A percentile compares a stretch with the other conserved stretches of the same genome.
These are phyloP conservation scores for Tenualosa ilisha DNA, from an alignment of 2,797 vertebrate species.

Conservation along the genomic window DNA sequence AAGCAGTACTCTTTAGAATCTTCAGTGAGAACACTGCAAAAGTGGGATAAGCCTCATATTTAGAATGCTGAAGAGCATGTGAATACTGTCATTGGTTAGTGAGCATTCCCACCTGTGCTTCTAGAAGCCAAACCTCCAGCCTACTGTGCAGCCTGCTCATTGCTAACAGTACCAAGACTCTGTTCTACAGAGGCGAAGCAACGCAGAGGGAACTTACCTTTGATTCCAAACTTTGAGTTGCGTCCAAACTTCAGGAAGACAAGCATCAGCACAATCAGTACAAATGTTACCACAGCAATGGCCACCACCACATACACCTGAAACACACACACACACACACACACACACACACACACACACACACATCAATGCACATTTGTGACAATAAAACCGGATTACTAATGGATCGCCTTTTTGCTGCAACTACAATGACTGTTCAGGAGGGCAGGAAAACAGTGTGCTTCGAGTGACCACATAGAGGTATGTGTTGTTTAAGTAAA, in stretches of 20 bases:
- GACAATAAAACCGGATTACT: no score
- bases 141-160: not conserved
- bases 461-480: not conserved
- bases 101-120: not conserved
- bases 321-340: constrained; percentile 10
- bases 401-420: no score
- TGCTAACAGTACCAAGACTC: not conserved
- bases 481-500: no score
- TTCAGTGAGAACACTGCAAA: no score
- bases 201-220: constrained; percentile 84
- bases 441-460: no score
- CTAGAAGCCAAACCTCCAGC: not conserved
- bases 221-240: constrained; percentile 98
- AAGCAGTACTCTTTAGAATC: no score
- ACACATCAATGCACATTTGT: not conserved
- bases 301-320: constrained; percentile 97
- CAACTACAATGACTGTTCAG: no score
- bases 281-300: constrained; percentile 92
- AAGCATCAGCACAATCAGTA: constrained; percentile 91
- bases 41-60: no score
- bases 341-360: constrained; percentile 78
- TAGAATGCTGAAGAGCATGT: no score
- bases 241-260: constrained; percentile 95
- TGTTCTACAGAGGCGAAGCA: constrained; percentile 7
- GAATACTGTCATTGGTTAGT: not conserved